Percentiles rank a stretch among this genome's conserved stretches.
These are phyloP conservation scores for Oscheius sp. DNA, from an alignment of 1,140 invertebrate species.

Conservation along the genomic window DNA sequence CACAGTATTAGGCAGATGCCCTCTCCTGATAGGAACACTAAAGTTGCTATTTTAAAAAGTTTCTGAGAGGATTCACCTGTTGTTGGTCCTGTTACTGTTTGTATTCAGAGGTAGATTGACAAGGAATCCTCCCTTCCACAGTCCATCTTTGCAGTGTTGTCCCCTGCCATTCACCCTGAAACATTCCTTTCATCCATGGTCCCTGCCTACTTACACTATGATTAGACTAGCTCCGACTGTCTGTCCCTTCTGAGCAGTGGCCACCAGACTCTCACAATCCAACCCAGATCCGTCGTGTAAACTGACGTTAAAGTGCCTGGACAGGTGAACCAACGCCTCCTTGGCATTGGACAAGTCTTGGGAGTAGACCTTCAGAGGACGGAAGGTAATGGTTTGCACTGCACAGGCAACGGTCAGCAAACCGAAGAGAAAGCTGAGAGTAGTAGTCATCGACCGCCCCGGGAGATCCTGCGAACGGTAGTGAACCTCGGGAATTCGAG, in stretches of 20 bases:
- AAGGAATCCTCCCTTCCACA: not conserved
- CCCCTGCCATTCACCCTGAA: too few relatives aligned
- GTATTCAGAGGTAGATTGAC: too few relatives aligned
- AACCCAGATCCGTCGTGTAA: not conserved
- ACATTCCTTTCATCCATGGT: too few relatives aligned
- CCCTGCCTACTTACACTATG: not conserved
- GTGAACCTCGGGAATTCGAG: too few relatives aligned
- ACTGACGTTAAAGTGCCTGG: not conserved
- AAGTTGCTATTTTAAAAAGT: too few relatives aligned
- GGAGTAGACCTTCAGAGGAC: not conserved
- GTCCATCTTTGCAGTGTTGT: not conserved
- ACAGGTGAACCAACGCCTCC: not conserved
- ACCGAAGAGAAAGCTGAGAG: not conserved
- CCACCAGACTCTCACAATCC: not conserved
- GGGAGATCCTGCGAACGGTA: too few relatives aligned
- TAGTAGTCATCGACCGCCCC: not conserved
- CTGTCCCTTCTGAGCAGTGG: not conserved
- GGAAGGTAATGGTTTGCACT: not conserved
- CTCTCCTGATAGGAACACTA: too few relatives aligned
- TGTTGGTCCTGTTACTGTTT: too few relatives aligned
- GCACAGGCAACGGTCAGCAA: not conserved
- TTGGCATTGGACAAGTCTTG: not conserved
- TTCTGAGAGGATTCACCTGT: too few relatives aligned
- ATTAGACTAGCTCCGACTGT: not conserved
- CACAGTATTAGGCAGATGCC: not conserved